Base-by-base conservation (phyloP, 1,140 invertebrate species). In the Orius laevigatus region DNA sequence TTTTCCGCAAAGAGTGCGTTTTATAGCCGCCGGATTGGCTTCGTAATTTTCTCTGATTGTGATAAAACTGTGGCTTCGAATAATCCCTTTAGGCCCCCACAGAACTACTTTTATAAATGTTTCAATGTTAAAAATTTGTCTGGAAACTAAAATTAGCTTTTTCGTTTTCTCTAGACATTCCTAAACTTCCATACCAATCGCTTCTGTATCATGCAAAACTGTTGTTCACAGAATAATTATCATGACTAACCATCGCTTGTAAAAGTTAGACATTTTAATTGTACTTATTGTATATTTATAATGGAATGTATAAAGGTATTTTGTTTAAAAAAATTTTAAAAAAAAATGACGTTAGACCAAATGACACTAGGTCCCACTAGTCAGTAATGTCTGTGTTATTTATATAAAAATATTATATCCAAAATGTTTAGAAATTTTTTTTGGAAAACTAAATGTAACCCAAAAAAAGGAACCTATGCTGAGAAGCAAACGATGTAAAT, bases 341-440 rank as follows among this genome's bases (percentile, higher is more conserved):
- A 12, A 48, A 48, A 35, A 38, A 48, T 20, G 14, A 49, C 46
- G 18, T 51, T 51, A 51, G 51, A 52, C 46, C 51, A 52, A 25
- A 48, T 41, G 46, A 52, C 41, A 52, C 39, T 52, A 48, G 51
- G 46, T 52, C 46, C 50, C 25, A 40, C 51, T 52, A 52, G 51
- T 52, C 51, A 52, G 46, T 52, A 52, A 48, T 44, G 40, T 52
- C 51, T 52, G 51, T 52, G 51, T 52, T 52, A 52, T 52, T 39
- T 46, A 51, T 51, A 47, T 19, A 31, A 20, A 47, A 36, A 36
- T 36, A 47, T 47, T 15, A 31, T 36, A 47, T 38, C 39, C 36
- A 44, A 46, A 51, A 51, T 46, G 44, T 51, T 51, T 46, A 51
- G 49, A 25, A 25, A 25, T 25, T 25, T 25, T 35, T 51, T 51